Conservation (phyloP, 2,113 vertebrate genomes). For the Anguilla japonica region DNA sequence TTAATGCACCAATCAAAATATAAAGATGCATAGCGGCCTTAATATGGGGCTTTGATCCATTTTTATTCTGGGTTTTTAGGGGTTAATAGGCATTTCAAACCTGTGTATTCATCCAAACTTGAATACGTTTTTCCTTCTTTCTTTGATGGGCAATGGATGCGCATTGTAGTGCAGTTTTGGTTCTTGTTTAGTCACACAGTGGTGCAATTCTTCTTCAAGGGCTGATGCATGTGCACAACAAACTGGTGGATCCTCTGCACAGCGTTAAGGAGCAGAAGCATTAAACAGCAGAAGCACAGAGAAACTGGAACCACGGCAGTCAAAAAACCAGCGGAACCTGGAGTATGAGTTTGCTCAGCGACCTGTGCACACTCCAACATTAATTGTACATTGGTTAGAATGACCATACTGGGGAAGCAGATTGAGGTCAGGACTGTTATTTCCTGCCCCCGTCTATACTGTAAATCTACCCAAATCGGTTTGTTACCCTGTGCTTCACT, state of each 20-base stretch:
- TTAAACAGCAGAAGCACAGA: conserved; percentile 50
- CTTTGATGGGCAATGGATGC: conserved; percentile 21
- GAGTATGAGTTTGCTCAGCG: neutral
- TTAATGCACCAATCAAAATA: neutral
- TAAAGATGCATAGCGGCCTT: neutral
- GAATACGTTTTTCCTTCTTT: neutral
- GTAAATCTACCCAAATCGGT: neutral
- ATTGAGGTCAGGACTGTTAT: neutral
- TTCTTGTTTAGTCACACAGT: conserved; percentile 73
- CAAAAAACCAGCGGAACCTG: neutral
- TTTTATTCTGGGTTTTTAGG: conserved; percentile 35
- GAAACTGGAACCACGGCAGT: neutral
- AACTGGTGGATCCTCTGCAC: conserved; percentile 82
- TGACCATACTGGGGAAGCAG: neutral
- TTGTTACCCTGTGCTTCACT: neutral
- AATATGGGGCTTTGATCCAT: neutral
- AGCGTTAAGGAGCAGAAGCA: conserved; percentile 79
- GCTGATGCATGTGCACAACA: conserved; percentile 95
- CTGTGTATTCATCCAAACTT: neutral
- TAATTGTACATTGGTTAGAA: neutral
- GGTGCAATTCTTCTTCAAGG: conserved; percentile 65
- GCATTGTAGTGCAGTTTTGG: conserved; percentile 62
- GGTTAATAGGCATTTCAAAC: neutral
- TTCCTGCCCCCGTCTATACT: neutral
- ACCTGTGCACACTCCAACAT: conserved; percentile 3